Percentiles rank a stretch among this genome's conserved stretches.
These are phyloP conservation scores for Drosophila ohnishii DNA, from an alignment of 1,140 invertebrate species.

Conservation along the genomic window DNA sequence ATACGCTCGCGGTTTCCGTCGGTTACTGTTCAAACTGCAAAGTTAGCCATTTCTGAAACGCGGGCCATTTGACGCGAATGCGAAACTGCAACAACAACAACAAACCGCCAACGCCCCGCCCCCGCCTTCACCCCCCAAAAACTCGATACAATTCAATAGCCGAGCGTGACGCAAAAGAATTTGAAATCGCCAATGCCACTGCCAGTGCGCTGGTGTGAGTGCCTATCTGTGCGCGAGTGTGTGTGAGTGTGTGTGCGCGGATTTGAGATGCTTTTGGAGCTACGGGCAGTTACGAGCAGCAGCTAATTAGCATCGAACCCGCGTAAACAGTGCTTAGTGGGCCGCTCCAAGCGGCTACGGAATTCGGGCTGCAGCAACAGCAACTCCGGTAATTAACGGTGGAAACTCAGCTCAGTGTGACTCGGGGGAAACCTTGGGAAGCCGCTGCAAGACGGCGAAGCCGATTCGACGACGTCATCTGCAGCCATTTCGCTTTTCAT, in stretches of 20 bases:
- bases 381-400: constrained; percentile 60
- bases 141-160: constrained; percentile 17
- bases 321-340: constrained; percentile 35
- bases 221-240: constrained; percentile 18
- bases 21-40: constrained; percentile 3
- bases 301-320: constrained; percentile 54
- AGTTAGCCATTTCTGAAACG: background rate
- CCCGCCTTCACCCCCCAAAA: background rate
- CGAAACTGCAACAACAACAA: constrained; percentile 4
- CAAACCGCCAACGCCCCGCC: constrained; percentile 3
- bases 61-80: constrained; percentile 5
- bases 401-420: constrained; percentile 29
- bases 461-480: constrained; percentile 57
- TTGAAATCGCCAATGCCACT: constrained; percentile 38
- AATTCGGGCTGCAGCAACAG: constrained; percentile 48
- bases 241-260: constrained; percentile 29
- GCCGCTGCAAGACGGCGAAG: constrained; percentile 23
- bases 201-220: constrained; percentile 24
- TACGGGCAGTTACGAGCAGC: constrained; percentile 17
- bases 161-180: constrained; percentile 43
- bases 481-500: constrained; percentile 68
- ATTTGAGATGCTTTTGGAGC: constrained; percentile 49
- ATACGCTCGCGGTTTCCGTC: background rate
- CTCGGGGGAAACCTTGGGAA: constrained; percentile 61
- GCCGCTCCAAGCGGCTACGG: constrained; percentile 27